These are phyloP conservation scores for Centrocercus urophasianus DNA, from an alignment of 2,113 vertebrate genomes.

Conservation along the genomic window DNA sequence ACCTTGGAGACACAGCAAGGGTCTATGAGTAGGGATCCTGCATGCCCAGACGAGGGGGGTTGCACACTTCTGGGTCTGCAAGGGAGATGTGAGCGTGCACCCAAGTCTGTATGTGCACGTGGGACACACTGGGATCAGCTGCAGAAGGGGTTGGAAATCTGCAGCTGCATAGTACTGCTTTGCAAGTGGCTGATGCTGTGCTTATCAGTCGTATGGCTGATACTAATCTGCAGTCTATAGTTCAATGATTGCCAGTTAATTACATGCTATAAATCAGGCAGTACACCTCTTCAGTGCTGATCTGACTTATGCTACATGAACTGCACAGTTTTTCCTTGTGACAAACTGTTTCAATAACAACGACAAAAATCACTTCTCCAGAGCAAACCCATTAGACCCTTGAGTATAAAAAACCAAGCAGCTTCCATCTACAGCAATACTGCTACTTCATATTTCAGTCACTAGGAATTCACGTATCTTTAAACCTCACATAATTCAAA, in stretches of 20 bases:
- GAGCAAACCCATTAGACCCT: not conserved
- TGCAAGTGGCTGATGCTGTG: not conserved
- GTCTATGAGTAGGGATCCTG: not conserved
- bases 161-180: not conserved
- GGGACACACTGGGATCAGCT: not conserved
- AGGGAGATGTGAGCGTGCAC: fast-evolving
- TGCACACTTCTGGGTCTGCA: not conserved
- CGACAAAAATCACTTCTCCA: not conserved
- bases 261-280: not conserved
- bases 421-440: not conserved
- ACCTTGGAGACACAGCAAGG: fast-evolving
- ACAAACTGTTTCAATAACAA: not conserved
- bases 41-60: not conserved
- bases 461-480: not conserved
- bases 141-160: not conserved
- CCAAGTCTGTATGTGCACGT: not conserved
- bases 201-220: not conserved
- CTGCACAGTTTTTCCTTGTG: not conserved
- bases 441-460: not conserved
- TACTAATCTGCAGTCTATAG: not conserved
- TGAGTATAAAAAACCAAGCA: not conserved
- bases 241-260: not conserved
- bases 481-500: conserved; percentile 12
- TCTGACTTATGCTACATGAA: not conserved
- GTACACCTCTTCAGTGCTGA: not conserved